phyloP scores from a whole-genome alignment of 2,113 vertebrate genomes.

The Anoura caudifer region DNA sequence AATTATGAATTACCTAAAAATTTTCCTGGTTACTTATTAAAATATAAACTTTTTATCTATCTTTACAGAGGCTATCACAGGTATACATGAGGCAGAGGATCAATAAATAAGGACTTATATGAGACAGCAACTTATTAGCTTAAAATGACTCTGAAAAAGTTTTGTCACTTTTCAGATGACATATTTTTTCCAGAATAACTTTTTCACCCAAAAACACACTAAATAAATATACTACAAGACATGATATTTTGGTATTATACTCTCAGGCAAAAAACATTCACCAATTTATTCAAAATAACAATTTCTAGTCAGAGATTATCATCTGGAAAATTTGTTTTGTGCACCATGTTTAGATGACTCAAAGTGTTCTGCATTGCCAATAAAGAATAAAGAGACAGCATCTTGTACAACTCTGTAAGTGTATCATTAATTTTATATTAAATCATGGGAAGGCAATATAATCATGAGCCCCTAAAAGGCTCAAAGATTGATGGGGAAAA shows the following conservation, averaged over 20 bases:
- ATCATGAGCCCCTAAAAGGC: not conserved
- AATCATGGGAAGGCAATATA: conserved; percentile 2
- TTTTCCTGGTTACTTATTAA: conserved; percentile 45
- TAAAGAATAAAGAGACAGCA: not conserved
- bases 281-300: not conserved
- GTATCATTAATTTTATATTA: not conserved
- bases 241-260: not conserved
- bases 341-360: not conserved
- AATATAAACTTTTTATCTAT: conserved; percentile 19
- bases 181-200: not conserved
- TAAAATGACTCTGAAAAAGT: conserved; percentile 18
- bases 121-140: not conserved
- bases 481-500: not conserved
- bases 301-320: not conserved
- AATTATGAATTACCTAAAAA: conserved; percentile 50
- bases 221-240: not conserved
- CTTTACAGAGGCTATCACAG: not conserved
- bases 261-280: conserved; percentile 26
- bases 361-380: not conserved
- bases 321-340: not conserved
- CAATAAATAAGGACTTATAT: not conserved
- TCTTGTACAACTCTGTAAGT: not conserved
- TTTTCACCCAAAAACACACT: not conserved
- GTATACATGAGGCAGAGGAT: not conserved
- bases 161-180: not conserved